Conservation (phyloP, 2,797 vertebrate species). For the Oceanodroma leucorhoa region DNA sequence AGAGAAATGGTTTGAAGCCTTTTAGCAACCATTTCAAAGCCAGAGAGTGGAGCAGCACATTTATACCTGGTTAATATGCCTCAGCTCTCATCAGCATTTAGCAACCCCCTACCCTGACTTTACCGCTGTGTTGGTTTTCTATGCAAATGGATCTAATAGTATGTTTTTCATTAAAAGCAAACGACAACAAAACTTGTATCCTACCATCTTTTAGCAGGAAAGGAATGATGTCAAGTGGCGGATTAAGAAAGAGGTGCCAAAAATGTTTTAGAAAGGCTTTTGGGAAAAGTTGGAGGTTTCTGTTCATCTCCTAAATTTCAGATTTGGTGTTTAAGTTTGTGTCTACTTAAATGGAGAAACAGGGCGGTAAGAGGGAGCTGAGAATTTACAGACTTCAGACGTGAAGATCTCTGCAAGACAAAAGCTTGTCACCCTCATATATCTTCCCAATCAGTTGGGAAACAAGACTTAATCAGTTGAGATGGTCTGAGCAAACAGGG, state of each 20-base stretch:
- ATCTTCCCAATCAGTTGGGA: slow-evolving; percentile 12
- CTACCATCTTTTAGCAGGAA: background rate
- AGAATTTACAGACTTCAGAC: background rate
- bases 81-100: background rate
- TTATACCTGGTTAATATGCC: background rate
- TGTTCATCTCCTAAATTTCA: background rate
- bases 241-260: background rate
- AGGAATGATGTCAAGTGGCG: background rate
- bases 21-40: slow-evolving; percentile 21
- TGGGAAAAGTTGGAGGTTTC: background rate
- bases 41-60: background rate
- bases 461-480: slow-evolving; percentile 35
- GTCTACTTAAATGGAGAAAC: background rate
- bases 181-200: background rate
- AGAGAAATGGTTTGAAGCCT: slow-evolving; percentile 15
- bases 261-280: background rate
- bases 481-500: background rate
- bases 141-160: background rate
- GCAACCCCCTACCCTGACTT: background rate
- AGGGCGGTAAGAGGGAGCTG: background rate
- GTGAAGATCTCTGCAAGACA: background rate
- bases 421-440: background rate
- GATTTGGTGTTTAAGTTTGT: background rate
- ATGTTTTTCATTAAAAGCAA: background rate
- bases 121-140: background rate